These are phyloP conservation scores for Otis tarda DNA, from an alignment of 2,113 vertebrate species.

Conservation along the genomic window DNA sequence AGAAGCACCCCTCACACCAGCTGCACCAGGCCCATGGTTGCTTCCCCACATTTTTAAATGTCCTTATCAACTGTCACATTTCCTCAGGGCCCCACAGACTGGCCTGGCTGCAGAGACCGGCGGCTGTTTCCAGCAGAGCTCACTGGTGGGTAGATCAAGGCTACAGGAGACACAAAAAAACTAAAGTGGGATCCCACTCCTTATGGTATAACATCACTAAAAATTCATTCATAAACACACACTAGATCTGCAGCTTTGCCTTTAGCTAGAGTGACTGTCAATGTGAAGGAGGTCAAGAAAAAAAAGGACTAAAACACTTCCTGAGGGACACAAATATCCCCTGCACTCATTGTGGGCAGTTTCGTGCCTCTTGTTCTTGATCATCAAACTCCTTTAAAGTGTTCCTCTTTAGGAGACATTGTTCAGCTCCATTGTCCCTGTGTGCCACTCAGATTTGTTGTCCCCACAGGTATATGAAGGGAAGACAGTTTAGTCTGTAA, in stretches of 20 bases:
- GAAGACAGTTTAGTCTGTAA: not conserved
- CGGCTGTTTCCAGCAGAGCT: not conserved
- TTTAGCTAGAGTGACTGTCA: not conserved
- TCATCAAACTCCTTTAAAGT: not conserved
- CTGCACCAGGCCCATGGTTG: not conserved
- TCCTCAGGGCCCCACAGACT: fast-evolving
- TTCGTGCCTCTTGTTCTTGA: not conserved
- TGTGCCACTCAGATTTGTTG: not conserved
- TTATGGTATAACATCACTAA: not conserved
- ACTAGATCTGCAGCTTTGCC: not conserved
- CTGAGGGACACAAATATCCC: not conserved
- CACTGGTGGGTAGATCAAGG: not conserved
- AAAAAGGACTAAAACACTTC: not conserved
- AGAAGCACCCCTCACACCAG: fast-evolving
- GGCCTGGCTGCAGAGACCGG: not conserved
- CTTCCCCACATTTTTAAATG: not conserved
- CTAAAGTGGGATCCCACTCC: not conserved
- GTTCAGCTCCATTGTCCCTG: not conserved
- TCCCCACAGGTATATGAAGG: not conserved
- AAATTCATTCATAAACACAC: not conserved
- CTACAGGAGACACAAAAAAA: not conserved
- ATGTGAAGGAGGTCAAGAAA: not conserved
- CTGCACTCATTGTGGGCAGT: not conserved
- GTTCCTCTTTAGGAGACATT: not conserved
- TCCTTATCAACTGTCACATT: not conserved